These are phyloP conservation scores for Danio choprae DNA, from an alignment of 2,797 vertebrate genomes.

Conservation along the genomic window DNA sequence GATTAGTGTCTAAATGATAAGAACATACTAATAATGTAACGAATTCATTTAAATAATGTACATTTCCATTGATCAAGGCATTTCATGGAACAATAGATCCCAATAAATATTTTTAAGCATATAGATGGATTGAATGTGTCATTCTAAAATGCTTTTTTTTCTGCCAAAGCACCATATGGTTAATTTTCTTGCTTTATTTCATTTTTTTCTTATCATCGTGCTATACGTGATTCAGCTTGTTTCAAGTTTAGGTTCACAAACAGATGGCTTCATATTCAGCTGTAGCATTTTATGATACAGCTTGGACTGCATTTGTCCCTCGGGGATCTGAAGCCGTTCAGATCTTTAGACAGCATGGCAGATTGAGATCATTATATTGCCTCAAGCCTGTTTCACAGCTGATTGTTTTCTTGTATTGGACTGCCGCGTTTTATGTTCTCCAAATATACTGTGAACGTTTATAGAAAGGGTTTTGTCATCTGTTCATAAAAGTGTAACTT, in stretches of 20 bases:
- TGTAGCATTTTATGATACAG: conserved; percentile 34
- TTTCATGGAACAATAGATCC: no score
- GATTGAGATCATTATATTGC: not conserved
- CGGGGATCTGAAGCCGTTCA: not conserved
- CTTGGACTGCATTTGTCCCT: conserved; percentile 13
- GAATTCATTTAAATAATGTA: no score
- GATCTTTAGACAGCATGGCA: not conserved
- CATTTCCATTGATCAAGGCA: no score
- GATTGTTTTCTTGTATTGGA: not conserved
- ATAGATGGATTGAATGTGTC: not conserved
- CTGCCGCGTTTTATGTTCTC: not conserved
- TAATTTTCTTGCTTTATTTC: no score
- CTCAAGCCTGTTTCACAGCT: conserved; percentile 1
- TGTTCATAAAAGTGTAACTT: not conserved
- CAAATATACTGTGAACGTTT: not conserved
- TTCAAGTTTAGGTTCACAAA: not conserved
- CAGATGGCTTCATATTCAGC: conserved; percentile 18
- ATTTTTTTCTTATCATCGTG: not conserved
- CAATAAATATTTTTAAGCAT: no score
- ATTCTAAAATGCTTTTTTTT: not conserved
- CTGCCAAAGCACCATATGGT: not conserved
- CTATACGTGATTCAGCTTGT: conserved; percentile 1
- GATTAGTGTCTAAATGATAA: no score
- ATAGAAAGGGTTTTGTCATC: not conserved
- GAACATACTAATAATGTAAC: no score